Base-by-base conservation (phyloP, 2,888 invertebrate species). In the Elegia similella region DNA sequence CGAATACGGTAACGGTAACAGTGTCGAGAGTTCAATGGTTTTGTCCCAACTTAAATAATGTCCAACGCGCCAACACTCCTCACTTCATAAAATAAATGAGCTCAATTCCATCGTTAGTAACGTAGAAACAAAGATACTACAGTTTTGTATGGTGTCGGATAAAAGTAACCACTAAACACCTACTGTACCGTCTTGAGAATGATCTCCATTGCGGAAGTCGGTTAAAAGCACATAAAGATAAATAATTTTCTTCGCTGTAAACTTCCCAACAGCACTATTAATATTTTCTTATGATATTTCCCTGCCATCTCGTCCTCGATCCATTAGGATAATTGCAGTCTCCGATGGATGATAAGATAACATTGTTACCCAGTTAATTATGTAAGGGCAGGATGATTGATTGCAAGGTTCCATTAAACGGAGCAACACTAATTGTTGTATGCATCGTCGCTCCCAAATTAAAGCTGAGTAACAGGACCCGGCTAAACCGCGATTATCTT, bases 301-400 rank as follows among this genome's bases (percentile, higher is more conserved):
- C 23, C 29, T 47, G 46, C 38, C 23, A 47, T 23, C 23, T 43
- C 30, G 15, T 10, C 48, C 16, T 10, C 15, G 42, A 30, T 56
- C 56, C 56, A 56, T 56, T 56, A 56, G 48, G 48, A 48, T 48
- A 48, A 56, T 56, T 56, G 48, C 30, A 42, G 42, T 42, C 55
- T 55, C 44, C 44, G 44, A 32, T 30, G 16, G 30, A 42, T 48
- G 56, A 50, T 56, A 42, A 47, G 42, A 56, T 56, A 48, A 48
- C 29, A 42, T 42, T 48, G 55, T 55, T 55, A 48, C 23, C 30
- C 38, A 42, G 56, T 56, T 56, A 48, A 56, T 56, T 48, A 56
- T 47, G 47, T 46, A 55, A 46, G 55, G 55, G 55, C 46, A 48
- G 48, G 13, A 56, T 56, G 56, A 56, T 56, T 56, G 56, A 56